phyloP scores from a whole-genome alignment of 2,888 invertebrate genomes.

The Strigamia maritima region DNA sequence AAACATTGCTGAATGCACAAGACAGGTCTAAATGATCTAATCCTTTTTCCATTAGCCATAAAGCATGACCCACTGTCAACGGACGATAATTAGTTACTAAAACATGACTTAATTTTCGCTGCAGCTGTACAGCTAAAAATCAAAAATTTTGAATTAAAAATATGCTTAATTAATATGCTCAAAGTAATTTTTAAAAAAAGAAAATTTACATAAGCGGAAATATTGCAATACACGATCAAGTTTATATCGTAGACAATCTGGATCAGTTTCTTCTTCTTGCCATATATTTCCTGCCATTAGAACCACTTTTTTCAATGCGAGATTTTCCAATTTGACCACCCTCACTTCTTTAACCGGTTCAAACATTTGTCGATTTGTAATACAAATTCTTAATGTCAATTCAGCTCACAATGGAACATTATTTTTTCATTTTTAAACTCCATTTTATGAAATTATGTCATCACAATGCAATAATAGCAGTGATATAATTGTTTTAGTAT shows the following conservation, averaged over 20 bases:
- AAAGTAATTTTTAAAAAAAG: too few relatives aligned
- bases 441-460: neutral
- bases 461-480: neutral
- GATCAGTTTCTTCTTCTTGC: neutral
- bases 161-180: too few relatives aligned
- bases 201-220: neutral
- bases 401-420: neutral
- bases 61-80: neutral
- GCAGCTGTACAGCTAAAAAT: neutral
- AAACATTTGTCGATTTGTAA: neutral
- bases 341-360: neutral
- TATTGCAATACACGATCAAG: neutral
- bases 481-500: neutral
- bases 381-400: neutral
- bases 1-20: slow-evolving; percentile 10
- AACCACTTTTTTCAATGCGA: neutral
- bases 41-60: slow-evolving; percentile 12
- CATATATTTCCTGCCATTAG: slow-evolving; percentile 3
- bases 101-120: neutral
- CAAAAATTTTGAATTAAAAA: neutral
- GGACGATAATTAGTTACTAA: slow-evolving; percentile 16
- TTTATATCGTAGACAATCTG: neutral
- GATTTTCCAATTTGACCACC: neutral
- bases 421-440: neutral
- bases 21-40: neutral